A percentile compares a stretch with the other conserved stretches of the same genome.
Evolutionary conservation across 2,888 invertebrate species (phyloP).

Genomic region (Athetis lepigone): DNA sequence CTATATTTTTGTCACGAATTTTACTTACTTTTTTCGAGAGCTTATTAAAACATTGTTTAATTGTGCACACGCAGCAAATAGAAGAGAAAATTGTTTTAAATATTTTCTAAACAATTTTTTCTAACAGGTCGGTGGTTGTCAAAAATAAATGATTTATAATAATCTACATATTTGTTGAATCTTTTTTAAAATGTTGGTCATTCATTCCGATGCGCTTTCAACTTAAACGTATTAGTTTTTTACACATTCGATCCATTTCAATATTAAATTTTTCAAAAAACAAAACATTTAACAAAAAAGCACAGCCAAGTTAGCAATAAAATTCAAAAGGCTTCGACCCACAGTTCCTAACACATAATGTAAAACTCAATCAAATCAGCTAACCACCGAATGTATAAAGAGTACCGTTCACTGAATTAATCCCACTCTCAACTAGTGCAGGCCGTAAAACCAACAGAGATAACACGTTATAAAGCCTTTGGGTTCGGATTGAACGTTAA

Average conservation of each 20-base stretch:
- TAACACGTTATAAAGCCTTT: constrained; percentile 54
- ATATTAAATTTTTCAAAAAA: not conserved
- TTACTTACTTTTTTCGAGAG: constrained; percentile 1
- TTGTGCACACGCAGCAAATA: not conserved
- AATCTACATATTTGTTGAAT: too few relatives aligned
- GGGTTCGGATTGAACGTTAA: constrained; percentile 61
- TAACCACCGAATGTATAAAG: constrained; percentile 50
- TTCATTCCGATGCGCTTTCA: too few relatives aligned
- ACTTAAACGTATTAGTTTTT: too few relatives aligned
- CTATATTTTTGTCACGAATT: constrained; percentile 18
- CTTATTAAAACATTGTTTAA: constrained; percentile 22
- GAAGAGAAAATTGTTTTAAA: not conserved
- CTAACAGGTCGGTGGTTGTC: not conserved
- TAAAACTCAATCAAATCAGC: constrained; percentile 54
- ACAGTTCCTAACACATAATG: constrained; percentile 27
- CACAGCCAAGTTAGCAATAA: not conserved
- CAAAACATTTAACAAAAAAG: not conserved
- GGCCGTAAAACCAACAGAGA: constrained; percentile 57
- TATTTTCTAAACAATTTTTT: not conserved
- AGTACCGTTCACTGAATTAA: constrained; percentile 49
- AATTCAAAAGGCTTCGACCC: constrained; percentile 8
- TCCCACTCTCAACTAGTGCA: constrained; percentile 56
- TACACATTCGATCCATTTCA: not conserved
- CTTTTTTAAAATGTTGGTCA: too few relatives aligned
- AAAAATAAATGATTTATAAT: too few relatives aligned